Base-by-base conservation (phyloP, 2,113 vertebrate genomes). In the Oreochromis spilurus region DNA sequence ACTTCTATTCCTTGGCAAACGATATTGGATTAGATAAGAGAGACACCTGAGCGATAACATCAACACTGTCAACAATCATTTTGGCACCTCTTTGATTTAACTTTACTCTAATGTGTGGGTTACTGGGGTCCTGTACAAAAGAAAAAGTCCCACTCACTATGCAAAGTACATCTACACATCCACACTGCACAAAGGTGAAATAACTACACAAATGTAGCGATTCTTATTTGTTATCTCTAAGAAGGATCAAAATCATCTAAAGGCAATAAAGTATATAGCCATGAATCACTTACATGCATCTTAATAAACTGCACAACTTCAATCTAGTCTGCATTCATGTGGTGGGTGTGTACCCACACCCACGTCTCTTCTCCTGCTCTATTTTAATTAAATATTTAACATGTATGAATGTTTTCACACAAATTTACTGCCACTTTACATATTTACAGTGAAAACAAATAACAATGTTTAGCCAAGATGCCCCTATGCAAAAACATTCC, bases 301-400 rank as follows among this genome's bases (percentile, higher is more conserved):
- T 24, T 24, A 34, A 54, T 70, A 48, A 93, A 94, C 89, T 93
- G 94, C 92, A 93, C 88, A 93, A 91, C 89, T 91, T 85, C 70
- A 90, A 52, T 90, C 70, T 79, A 81, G 50, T 54, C 80, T 55
- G 87, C 90, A 81, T 94, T 95, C 85, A 92, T 89, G 84, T 92
- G 67, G 83, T 92, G 75, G 58, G 78, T 84, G 83, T 60, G 86
- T 75, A 95, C 88, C 96, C 96, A 95, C 96, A 96, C 96, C 95
- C 95, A 95, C 95, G 60, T 94, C 91, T 91, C 81, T 62, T 86
- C 55, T 60, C 75, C 58, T 85, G 79, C 29, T 48, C 82, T 53
- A 79, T 52, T 52, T 82, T 79, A 62, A 54, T 36, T 82, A 31
- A 34, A 12, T n/a, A 52, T 83, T 58, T 65, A 50, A 12, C 57